A percentile compares a stretch with the other conserved stretches of the same genome.
phyloP scores from a whole-genome alignment of 1,140 invertebrate genomes.

The Drosophila bocki region DNA sequence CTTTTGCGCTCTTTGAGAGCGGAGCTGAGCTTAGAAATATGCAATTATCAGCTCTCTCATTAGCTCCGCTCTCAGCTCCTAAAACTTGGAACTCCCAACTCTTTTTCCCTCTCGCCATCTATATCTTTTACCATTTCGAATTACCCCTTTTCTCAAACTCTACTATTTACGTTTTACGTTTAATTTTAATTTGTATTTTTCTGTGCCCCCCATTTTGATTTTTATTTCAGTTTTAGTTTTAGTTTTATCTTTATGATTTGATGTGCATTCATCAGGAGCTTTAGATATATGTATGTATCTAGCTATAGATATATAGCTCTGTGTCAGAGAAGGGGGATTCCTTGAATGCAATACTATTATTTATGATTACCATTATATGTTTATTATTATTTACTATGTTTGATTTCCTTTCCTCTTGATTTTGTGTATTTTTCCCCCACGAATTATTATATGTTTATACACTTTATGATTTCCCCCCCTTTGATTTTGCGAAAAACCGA shows the following conservation, averaged over 20 bases:
- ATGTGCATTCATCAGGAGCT: neutral
- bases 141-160: slow-evolving; percentile 23
- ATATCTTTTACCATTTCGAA: slow-evolving; percentile 5
- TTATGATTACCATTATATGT: slow-evolving; percentile 36
- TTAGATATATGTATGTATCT: slow-evolving; percentile 13
- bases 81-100: neutral
- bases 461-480: slow-evolving; percentile 66
- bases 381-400: slow-evolving; percentile 52
- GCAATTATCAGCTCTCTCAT: no score
- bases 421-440: slow-evolving; percentile 34
- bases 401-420: slow-evolving; percentile 49
- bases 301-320: slow-evolving; percentile 19
- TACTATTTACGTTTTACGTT: slow-evolving; percentile 27
- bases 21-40: no score
- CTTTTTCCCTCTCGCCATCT: slow-evolving; percentile 10
- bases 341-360: slow-evolving; percentile 34
- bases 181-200: slow-evolving; percentile 35
- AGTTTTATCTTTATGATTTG: slow-evolving; percentile 25
- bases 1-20: no score
- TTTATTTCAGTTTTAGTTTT: slow-evolving; percentile 25
- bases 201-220: no score
- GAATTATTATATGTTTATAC: slow-evolving; percentile 18
- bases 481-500: slow-evolving; percentile 52
- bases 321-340: slow-evolving; percentile 4
- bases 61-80: no score